phyloP scores from a whole-genome alignment of 2,888 invertebrate species.

The Hyppa rectilinea region DNA sequence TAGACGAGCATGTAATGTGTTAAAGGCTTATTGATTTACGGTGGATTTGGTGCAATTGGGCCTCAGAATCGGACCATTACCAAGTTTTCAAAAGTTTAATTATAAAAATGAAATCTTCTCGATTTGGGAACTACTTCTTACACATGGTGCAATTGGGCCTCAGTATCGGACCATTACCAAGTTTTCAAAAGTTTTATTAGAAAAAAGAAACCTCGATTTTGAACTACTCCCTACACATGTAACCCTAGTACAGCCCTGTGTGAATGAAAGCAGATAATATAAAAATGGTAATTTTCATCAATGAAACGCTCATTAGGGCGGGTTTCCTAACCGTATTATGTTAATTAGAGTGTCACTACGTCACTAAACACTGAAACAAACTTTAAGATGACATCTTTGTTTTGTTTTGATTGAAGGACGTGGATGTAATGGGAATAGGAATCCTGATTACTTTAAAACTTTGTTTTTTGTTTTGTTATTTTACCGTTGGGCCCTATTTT shows the following conservation, averaged over 20 bases:
- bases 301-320: conserved; percentile 38
- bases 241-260: conserved; percentile 14
- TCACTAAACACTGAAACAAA: not conserved
- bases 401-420: conserved; percentile 25
- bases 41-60: no score
- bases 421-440: conserved; percentile 19
- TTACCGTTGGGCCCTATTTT: not conserved
- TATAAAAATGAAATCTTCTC: no score
- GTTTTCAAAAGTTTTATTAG: no score
- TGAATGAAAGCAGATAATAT: conserved; percentile 15
- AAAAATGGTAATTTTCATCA: conserved; percentile 39
- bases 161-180: no score
- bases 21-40: no score
- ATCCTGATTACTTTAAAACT: not conserved
- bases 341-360: conserved; percentile 8
- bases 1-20: no score
- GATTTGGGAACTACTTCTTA: no score
- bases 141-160: no score
- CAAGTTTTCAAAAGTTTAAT: no score
- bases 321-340: conserved; percentile 2
- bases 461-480: conserved; percentile 1
- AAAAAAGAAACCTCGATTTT: no score
- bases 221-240: no score
- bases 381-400: conserved; percentile 3
- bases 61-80: no score